Evolutionary conservation across 1,140 invertebrate genomes (phyloP).

Genomic region (fruit fly (Drosophila melanogaster)): DNA sequence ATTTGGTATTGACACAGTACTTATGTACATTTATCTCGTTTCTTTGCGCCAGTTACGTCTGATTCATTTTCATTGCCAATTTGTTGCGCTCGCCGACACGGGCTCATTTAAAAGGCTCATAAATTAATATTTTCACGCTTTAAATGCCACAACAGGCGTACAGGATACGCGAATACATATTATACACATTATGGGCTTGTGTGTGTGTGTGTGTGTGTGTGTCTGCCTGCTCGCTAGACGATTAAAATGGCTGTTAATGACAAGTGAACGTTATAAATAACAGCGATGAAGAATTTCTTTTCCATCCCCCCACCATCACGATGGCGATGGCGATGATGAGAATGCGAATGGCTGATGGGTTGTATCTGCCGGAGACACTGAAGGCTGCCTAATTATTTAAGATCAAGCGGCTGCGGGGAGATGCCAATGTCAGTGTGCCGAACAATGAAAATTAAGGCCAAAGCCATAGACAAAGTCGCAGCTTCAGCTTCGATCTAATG

Average conservation of each 20-base stretch:
- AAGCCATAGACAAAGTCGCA: slow-evolving; percentile 34
- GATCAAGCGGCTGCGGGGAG: slow-evolving; percentile 57
- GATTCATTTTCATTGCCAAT: slow-evolving; percentile 61
- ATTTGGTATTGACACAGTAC: slow-evolving; percentile 47
- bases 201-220: background rate
- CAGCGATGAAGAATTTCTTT: slow-evolving; percentile 77
- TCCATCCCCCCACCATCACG: slow-evolving; percentile 6
- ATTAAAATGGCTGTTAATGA: slow-evolving; percentile 82
- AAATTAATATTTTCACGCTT: slow-evolving; percentile 82
- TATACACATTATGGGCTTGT: slow-evolving; percentile 21
- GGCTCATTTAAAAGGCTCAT: slow-evolving; percentile 69
- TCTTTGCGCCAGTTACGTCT: slow-evolving; percentile 39
- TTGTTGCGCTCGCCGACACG: slow-evolving; percentile 17
- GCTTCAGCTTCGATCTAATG: slow-evolving; percentile 53
- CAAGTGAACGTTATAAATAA: slow-evolving; percentile 82
- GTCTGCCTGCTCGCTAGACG: slow-evolving; percentile 52
- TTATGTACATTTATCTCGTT: slow-evolving; percentile 65
- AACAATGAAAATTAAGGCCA: slow-evolving; percentile 76
- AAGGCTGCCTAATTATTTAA: slow-evolving; percentile 79
- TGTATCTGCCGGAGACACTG: slow-evolving; percentile 65
- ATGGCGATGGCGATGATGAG: background rate
- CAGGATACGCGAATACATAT: slow-evolving; percentile 15
- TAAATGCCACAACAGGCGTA: slow-evolving; percentile 58
- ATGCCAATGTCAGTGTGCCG: slow-evolving; percentile 59
- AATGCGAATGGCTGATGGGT: slow-evolving; percentile 24